Evolutionary conservation across 2,888 invertebrate species (phyloP).

Genomic region (Pristionchus maxplancki): DNA sequence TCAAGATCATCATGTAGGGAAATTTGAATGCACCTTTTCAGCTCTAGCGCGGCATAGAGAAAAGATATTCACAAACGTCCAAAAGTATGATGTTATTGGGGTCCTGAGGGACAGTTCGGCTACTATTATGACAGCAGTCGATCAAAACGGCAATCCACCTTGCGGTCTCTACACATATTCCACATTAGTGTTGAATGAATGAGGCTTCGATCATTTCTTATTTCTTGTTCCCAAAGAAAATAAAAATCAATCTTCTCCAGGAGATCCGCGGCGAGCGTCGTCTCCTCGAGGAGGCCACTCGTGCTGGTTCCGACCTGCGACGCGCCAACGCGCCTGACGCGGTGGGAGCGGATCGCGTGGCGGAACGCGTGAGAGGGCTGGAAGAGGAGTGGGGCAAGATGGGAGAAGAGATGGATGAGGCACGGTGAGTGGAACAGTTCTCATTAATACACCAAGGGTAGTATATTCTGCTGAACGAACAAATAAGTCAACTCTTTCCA

Average conservation of each 20-base stretch:
- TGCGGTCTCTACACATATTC: no score
- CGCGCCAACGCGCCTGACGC: conserved; percentile 28
- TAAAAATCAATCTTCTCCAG: neutral
- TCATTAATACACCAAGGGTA: neutral
- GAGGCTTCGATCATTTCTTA: no score
- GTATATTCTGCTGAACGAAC: neutral
- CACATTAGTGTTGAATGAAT: no score
- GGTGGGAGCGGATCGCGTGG: conserved; percentile 22
- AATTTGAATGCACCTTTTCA: no score
- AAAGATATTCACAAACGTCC: no score
- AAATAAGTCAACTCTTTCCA: neutral
- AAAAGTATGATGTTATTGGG: no score
- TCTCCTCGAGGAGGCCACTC: neutral
- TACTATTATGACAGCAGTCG: no score
- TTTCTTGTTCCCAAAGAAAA: no score
- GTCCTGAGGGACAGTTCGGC: no score
- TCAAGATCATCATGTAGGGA: no score
- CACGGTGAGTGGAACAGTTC: neutral
- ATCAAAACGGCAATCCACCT: no score
- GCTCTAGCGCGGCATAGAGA: no score
- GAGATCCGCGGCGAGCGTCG: conserved; percentile 45
- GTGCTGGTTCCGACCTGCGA: neutral
- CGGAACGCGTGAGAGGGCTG: conserved; percentile 49
- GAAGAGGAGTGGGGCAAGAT: conserved; percentile 63
- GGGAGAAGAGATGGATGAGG: conserved; percentile 59